These are phyloP conservation scores for Poicephalus meyeri DNA, from an alignment of 2,113 vertebrate genomes.

Conservation along the genomic window DNA sequence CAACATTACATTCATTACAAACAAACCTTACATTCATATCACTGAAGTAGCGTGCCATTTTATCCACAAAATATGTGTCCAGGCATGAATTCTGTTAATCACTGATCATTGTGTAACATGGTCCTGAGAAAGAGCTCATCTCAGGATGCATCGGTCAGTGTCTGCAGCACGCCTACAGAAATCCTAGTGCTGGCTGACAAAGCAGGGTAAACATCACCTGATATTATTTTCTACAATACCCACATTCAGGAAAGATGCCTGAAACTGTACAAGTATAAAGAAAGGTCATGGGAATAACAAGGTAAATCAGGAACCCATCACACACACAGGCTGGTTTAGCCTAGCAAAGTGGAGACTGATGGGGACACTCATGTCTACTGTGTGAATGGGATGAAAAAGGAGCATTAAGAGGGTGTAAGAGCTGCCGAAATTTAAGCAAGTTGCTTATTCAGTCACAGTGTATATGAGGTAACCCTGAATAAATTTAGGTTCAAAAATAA, in stretches of 20 bases:
- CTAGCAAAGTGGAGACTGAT: not conserved
- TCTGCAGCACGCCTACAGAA: not conserved
- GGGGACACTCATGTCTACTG: not conserved
- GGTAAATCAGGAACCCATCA: not conserved
- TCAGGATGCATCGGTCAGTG: accelerated
- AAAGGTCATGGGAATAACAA: not conserved
- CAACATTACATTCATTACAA: not conserved
- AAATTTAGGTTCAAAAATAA: not conserved
- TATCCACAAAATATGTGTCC: not conserved
- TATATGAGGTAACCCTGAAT: not conserved
- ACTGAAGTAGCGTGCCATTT: not conserved
- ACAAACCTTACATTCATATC: not conserved
- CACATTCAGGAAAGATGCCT: not conserved
- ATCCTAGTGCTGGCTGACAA: not conserved
- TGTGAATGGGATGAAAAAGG: not conserved
- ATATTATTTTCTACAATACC: not conserved
- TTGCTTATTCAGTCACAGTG: not conserved
- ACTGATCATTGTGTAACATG: not conserved
- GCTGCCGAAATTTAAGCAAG: not conserved
- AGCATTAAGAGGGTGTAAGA: not conserved
- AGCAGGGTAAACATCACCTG: not conserved
- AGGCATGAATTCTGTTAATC: not conserved
- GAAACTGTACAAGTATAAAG: not conserved
- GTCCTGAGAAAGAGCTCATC: not conserved
- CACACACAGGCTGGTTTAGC: not conserved